Conservation (phyloP, 2,888 invertebrate species). For the Archaeoteleia sp. region DNA sequence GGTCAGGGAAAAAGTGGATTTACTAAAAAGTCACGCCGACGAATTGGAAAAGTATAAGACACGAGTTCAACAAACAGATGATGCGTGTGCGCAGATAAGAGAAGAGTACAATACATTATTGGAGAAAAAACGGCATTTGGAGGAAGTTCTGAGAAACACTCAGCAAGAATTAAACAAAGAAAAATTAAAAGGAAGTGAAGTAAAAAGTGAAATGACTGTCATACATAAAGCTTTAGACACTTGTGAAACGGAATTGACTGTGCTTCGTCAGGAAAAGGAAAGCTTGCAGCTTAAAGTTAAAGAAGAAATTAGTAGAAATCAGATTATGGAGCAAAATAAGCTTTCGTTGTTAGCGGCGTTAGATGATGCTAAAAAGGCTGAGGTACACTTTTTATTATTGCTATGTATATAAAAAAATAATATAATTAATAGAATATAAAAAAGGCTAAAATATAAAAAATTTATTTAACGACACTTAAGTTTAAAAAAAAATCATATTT, state of each 20-base stretch:
- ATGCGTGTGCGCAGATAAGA: slow-evolving; percentile 65
- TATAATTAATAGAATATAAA: not conserved
- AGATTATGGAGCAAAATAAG: slow-evolving; percentile 78
- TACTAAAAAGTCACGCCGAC: slow-evolving; percentile 67
- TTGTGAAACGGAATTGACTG: slow-evolving; percentile 73
- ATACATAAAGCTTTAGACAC: slow-evolving; percentile 71
- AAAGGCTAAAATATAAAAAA: not conserved
- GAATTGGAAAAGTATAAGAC: slow-evolving; percentile 70
- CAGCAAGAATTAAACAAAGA: slow-evolving; percentile 71
- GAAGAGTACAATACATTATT: slow-evolving; percentile 63
- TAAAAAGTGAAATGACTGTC: slow-evolving; percentile 68
- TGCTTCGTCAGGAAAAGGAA: slow-evolving; percentile 76
- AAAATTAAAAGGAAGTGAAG: slow-evolving; percentile 64
- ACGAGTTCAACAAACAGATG: slow-evolving; percentile 68
- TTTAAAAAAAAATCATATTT: no score
- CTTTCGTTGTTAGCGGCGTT: slow-evolving; percentile 76
- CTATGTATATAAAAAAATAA: slow-evolving; percentile 3
- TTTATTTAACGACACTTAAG: no score
- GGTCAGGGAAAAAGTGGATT: slow-evolving; percentile 68
- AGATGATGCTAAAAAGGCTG: slow-evolving; percentile 76
- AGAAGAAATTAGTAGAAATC: slow-evolving; percentile 76
- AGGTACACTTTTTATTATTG: no score
- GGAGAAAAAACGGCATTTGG: slow-evolving; percentile 63
- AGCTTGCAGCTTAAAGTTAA: slow-evolving; percentile 76
- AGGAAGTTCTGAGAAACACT: slow-evolving; percentile 63